Evolutionary conservation across 1,140 invertebrate genomes (phyloP).

Genomic region (Eumeta japonica): DNA sequence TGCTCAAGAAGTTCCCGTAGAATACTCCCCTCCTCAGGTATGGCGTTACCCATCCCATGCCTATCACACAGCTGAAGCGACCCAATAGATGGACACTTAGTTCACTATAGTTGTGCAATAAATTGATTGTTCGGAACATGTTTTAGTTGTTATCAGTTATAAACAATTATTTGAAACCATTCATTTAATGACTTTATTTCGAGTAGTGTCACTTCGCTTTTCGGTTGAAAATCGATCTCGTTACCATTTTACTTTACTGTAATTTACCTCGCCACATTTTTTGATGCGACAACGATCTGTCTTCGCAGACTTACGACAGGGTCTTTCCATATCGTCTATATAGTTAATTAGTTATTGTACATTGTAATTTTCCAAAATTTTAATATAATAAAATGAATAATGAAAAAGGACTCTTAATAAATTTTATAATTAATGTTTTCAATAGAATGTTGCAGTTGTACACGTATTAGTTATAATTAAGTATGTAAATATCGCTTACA

Average conservation of each 20-base stretch:
- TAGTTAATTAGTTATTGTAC: slow-evolving; percentile 34
- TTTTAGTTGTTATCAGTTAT: not conserved
- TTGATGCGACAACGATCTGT: slow-evolving; percentile 6
- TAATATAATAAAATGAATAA: slow-evolving; percentile 36
- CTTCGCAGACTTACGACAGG: slow-evolving; percentile 34
- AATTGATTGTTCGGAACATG: not conserved
- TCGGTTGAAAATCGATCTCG: slow-evolving; percentile 7
- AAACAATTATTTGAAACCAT: not conserved
- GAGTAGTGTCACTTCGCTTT: not conserved
- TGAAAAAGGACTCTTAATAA: too few relatives aligned
- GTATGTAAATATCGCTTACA: too few relatives aligned
- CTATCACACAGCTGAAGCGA: slow-evolving; percentile 51
- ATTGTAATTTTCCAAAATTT: slow-evolving; percentile 28
- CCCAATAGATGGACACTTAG: slow-evolving; percentile 22
- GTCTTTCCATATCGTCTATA: slow-evolving; percentile 34
- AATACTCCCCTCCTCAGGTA: slow-evolving; percentile 50
- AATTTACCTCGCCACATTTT: slow-evolving; percentile 26
- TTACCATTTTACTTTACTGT: slow-evolving; percentile 13
- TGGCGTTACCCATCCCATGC: slow-evolving; percentile 46
- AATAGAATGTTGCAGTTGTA: too few relatives aligned
- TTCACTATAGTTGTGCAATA: not conserved
- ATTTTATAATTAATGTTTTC: too few relatives aligned
- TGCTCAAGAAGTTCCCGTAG: slow-evolving; percentile 42
- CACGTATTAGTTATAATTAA: too few relatives aligned
- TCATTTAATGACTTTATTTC: not conserved